These are phyloP conservation scores for Spodoptera litura DNA, from an alignment of 1,140 invertebrate species.

Conservation along the genomic window DNA sequence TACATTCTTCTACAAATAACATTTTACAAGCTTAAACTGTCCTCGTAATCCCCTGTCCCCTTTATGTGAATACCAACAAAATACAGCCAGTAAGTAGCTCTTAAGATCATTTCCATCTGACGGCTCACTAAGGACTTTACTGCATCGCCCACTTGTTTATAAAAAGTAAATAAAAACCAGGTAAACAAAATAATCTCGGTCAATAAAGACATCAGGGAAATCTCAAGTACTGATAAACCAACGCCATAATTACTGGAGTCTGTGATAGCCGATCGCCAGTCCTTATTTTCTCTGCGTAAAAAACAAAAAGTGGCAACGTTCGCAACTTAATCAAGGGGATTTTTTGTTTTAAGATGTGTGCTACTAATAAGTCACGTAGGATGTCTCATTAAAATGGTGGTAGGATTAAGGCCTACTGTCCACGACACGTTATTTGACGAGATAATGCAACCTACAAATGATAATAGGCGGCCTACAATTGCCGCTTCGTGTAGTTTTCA, in stretches of 20 bases:
- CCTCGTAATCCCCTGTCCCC: slow-evolving; percentile 1
- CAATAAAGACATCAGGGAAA: slow-evolving; percentile 68
- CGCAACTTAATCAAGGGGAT: slow-evolving; percentile 52
- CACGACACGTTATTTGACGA: no score
- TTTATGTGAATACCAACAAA: slow-evolving; percentile 5
- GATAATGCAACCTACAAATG: no score
- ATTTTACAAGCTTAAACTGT: slow-evolving; percentile 20
- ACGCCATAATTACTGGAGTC: slow-evolving; percentile 61
- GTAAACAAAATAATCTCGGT: slow-evolving; percentile 54
- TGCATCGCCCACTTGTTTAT: background rate
- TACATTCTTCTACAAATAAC: background rate
- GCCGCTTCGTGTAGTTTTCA: no score
- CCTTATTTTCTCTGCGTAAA: slow-evolving; percentile 53
- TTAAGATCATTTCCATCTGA: slow-evolving; percentile 2
- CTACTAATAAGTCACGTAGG: slow-evolving; percentile 53
- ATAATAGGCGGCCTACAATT: no score
- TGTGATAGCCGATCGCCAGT: slow-evolving; percentile 53
- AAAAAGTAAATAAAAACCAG: slow-evolving; percentile 29
- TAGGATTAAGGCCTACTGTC: background rate
- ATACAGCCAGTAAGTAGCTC: slow-evolving; percentile 5
- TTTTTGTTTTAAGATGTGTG: slow-evolving; percentile 48
- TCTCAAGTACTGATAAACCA: slow-evolving; percentile 61
- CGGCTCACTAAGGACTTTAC: background rate
- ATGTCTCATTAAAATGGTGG: slow-evolving; percentile 60
- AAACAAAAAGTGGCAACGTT: slow-evolving; percentile 50